Evolutionary conservation across 2,113 vertebrate genomes (phyloP), one percentile per base, ranked within the genome.

Genomic region (Raja brachyura): DNA sequence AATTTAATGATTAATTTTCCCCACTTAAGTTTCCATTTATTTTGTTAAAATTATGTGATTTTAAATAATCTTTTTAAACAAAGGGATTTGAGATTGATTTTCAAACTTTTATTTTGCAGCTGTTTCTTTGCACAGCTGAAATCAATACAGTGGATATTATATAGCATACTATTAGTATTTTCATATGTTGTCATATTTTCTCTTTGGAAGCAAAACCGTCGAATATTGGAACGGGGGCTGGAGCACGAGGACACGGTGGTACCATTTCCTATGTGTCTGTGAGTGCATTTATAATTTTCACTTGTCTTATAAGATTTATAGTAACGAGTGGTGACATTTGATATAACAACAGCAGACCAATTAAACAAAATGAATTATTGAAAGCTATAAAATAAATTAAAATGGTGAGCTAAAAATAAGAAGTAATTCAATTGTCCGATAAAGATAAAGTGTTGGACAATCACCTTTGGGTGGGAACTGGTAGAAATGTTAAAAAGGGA

Each of bases 171-270:
- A 59, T 28, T 54, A 88, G n/a, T 88, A 63, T 88, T 63, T 88
- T 88, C 83, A 63, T 0, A 7, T 63, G 14, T 56, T 59, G 3
- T 83, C 20, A 18, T 31, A 63, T 63, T 88, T 88, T 63, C 59
- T 88, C 83, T 88, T 86, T 88, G 83, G 59, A 73, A 92, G 90
- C 9, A 5, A 92, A 70, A 70, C 68, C 90, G 25, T 68, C 66
- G 28, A 68, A 68, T 74, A 33, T 92, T 48, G 68, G 68, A 73
- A 39, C 33, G 6, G 66, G 66, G 31, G 63, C 31, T 70, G 90
- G 90, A 73, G 66, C 70, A 74, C 66, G 56, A 54, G 88, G 88
- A 92, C 88, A 92, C 39, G 73, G 18, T 73, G 54, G 33, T 22
- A 73, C 8, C 90, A 54, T 39, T 54, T 28, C 90, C 48, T 92